These are phyloP conservation scores for Drosophila ezoana DNA, from an alignment of 2,888 invertebrate genomes.

Conservation along the genomic window DNA sequence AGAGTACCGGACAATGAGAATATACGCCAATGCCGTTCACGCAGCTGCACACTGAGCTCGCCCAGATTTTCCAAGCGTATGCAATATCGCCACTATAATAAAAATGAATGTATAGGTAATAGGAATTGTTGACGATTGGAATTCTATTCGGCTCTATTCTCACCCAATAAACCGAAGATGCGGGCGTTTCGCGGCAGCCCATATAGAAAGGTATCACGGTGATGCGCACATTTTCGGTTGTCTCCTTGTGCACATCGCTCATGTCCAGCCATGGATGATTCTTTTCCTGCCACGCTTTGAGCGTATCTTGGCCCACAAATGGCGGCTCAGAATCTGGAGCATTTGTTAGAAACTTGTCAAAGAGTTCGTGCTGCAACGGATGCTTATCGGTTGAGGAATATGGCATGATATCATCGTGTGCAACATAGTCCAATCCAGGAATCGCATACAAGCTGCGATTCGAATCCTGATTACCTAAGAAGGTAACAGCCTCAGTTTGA, in stretches of 20 bases:
- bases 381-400: constrained; percentile 93
- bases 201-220: constrained; percentile 99
- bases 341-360: constrained; percentile 96
- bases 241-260: constrained; percentile 98
- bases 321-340: constrained; percentile 93
- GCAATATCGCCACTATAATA: constrained; percentile 96
- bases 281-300: constrained; percentile 98
- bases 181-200: constrained; percentile 96
- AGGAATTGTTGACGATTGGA: neutral
- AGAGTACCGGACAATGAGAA: constrained; percentile 97
- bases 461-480: constrained; percentile 97
- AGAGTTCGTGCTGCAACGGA: constrained; percentile 97
- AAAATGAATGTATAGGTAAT: neutral
- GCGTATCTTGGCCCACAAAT: constrained; percentile 94
- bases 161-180: constrained; percentile 94
- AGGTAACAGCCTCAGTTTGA: constrained; percentile 99
- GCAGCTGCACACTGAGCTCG: constrained; percentile 93
- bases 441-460: constrained; percentile 97
- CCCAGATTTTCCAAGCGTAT: constrained; percentile 98
- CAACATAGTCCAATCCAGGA: constrained; percentile 98
- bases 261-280: constrained; percentile 98
- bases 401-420: constrained; percentile 98
- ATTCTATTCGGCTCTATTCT: constrained; percentile 1
- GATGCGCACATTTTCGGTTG: constrained; percentile 93
- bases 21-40: constrained; percentile 99